Conservation (phyloP, 1,140 invertebrate genomes). For the Drosophila azteca region DNA sequence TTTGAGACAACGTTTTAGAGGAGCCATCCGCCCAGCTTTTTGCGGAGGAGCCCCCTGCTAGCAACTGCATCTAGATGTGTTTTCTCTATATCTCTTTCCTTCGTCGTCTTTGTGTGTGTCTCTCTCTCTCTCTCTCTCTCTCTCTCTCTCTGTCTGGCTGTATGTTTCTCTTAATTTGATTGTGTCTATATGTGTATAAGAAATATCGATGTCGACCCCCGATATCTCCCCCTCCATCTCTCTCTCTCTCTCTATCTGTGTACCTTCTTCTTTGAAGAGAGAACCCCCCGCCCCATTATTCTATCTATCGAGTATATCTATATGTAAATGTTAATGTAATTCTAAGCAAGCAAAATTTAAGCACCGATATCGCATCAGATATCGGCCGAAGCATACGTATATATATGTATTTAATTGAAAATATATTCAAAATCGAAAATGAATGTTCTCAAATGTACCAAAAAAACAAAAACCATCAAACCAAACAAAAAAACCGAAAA, state of each 20-base stretch:
- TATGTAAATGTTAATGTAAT: conserved; percentile 80
- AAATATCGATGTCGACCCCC: conserved; percentile 43
- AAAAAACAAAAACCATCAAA: conserved; percentile 53
- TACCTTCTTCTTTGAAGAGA: conserved; percentile 38
- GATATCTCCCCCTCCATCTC: conserved; percentile 23
- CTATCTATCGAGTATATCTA: conserved; percentile 41
- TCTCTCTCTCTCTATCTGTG: conserved; percentile 44
- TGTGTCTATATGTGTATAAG: conserved; percentile 28
- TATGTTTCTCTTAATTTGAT: conserved; percentile 48
- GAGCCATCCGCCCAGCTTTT: too few species aligned
- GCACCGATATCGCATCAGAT: conserved; percentile 49
- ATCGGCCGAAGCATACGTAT: conserved; percentile 44
- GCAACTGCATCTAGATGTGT: conserved; percentile 66
- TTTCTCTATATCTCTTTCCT: conserved; percentile 26
- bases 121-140: conserved; percentile 24
- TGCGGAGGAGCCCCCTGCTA: not conserved
- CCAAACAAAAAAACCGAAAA: conserved; percentile 39
- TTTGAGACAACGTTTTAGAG: too few species aligned
- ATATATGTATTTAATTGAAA: conserved; percentile 56
- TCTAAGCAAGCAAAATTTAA: conserved; percentile 58
- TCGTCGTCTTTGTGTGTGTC: not conserved
- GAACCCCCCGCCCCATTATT: conserved; percentile 20
- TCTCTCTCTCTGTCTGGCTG: conserved; percentile 29
- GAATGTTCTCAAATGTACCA: conserved; percentile 80
- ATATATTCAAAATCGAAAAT: conserved; percentile 73